Base-by-base conservation (phyloP, 2,888 invertebrate species). In the Saturnia japonica region DNA sequence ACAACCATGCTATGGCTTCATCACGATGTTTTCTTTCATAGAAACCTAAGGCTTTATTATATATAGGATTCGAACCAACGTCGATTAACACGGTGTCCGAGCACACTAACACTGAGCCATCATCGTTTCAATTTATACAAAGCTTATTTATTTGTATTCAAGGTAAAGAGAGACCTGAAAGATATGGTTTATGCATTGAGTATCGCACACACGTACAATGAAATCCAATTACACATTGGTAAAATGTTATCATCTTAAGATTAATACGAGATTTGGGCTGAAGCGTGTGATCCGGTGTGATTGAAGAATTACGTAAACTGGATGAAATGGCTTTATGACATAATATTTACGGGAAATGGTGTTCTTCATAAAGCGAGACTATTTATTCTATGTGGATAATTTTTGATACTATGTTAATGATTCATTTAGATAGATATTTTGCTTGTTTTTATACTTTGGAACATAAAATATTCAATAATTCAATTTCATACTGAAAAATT, bases 151-250 rank as follows among this genome's bases (percentile, higher is more conserved):
- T 51, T 51, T 51, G 51, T 51, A 51, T n/a, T 51, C 51, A 51
- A 51, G 51, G 19, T 51, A 51, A 51, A n/a, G 16, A 7, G 2
- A 51, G 7, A n/a, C 51, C n/a, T 51, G n/a, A 19, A 8, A 19
- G 51, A 51, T 16, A 51, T n/a, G 51, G 51, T 51, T n/a, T n/a
- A 16, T 47, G 19, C n/a, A 51, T 51, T n/a, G n/a, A 6, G 16
- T n/a, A n/a, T 51, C 19, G 51, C 19, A 51, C 51, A 16, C 4
- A n/a, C 51, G 19, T 1, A 4, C 19, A 51, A n/a, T 51, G 47
- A 69, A 69, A 69, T 69, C 51, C 69, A 69, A 69, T 69, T 69
- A 64, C 64, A 69, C 2, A 64, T 60, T 60, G 60, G 64, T 51
- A 51, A 9, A 22, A 69, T 40, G 64, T 69, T 69, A 69, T 69